phyloP scores from a whole-genome alignment of 2,888 invertebrate genomes.

The Brenthis daphne region DNA sequence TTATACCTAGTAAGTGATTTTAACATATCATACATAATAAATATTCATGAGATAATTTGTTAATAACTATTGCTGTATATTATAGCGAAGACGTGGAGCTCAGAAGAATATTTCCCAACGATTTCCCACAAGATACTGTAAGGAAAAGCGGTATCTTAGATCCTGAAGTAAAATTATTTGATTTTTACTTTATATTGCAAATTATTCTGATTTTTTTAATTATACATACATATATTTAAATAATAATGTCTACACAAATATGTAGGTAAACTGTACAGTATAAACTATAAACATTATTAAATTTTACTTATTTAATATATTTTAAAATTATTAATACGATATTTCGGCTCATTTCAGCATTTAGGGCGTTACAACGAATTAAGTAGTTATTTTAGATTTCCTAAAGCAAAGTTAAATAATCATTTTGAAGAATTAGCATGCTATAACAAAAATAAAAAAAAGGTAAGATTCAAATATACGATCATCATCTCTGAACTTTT shows the following conservation, averaged over 20 bases:
- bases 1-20: constrained; percentile 70
- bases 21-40: constrained; percentile 3
- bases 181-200: neutral
- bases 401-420: constrained; percentile 59
- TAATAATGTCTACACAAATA: no score
- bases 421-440: constrained; percentile 73
- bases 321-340: neutral
- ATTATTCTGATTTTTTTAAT: neutral
- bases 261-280: no score
- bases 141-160: constrained; percentile 62
- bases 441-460: constrained; percentile 54
- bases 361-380: constrained; percentile 69
- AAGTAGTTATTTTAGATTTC: constrained; percentile 60
- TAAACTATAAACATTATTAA: no score
- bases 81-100: constrained; percentile 73
- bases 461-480: constrained; percentile 50
- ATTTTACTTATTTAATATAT: neutral
- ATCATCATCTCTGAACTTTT: no score
- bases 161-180: constrained; percentile 56
- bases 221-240: no score
- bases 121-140: constrained; percentile 71
- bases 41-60: constrained; percentile 3
- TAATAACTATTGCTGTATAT: constrained; percentile 26
- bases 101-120: constrained; percentile 68
- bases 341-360: constrained; percentile 54